These are phyloP conservation scores for Ciconia nigra DNA, from an alignment of 2,797 vertebrate genomes.

Conservation along the genomic window DNA sequence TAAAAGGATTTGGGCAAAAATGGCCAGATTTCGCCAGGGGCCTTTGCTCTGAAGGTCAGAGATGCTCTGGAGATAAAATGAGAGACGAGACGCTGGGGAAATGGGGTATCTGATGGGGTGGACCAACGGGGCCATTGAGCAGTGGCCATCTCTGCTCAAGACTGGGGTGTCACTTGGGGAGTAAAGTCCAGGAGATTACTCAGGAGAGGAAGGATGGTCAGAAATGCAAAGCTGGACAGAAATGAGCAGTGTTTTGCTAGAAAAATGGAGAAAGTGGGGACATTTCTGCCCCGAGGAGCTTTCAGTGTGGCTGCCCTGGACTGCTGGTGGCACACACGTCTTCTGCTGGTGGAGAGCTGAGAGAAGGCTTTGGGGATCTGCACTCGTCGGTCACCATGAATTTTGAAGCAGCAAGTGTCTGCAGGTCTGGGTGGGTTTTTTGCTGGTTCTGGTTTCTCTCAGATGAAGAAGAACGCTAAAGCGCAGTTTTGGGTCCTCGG, in stretches of 20 bases:
- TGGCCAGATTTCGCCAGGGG: background rate
- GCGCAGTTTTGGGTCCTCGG: background rate
- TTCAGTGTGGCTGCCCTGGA: background rate
- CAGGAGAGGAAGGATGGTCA: background rate
- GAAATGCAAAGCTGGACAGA: background rate
- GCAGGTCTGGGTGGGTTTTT: background rate
- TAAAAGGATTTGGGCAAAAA: background rate
- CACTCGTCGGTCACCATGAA: fast-evolving
- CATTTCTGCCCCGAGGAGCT: background rate
- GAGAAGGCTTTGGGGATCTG: background rate
- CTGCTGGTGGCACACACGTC: background rate
- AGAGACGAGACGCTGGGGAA: fast-evolving
- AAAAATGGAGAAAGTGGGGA: background rate
- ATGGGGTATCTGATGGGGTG: background rate
- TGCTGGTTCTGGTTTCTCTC: background rate
- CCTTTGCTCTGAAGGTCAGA: background rate
- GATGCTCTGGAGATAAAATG: background rate
- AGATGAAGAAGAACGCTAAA: background rate
- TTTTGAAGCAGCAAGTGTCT: background rate
- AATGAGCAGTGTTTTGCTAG: background rate
- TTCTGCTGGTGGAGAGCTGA: background rate
- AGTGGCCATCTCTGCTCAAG: background rate
- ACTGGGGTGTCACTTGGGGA: fast-evolving
- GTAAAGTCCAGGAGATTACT: background rate
- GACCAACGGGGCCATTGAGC: no score